Conservation (phyloP, 2,113 vertebrate genomes). For the Noturus placidus region DNA sequence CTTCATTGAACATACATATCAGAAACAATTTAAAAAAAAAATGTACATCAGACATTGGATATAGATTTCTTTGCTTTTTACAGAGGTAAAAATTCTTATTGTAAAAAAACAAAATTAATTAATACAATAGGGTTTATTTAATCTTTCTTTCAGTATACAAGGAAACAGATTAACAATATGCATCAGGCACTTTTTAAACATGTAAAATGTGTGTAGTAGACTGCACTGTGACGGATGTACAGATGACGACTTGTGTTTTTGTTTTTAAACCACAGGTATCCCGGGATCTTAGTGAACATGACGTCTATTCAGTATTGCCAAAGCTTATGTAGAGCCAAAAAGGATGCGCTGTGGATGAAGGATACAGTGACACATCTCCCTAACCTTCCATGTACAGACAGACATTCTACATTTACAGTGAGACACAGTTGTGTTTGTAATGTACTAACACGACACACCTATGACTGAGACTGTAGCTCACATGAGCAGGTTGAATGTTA, state of each 20-base stretch:
- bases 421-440: neutral
- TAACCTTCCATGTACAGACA: neutral
- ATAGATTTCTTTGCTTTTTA: slow-evolving; percentile 78
- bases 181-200: slow-evolving; percentile 87
- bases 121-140: slow-evolving; percentile 75
- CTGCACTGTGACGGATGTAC: slow-evolving; percentile 51
- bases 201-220: slow-evolving; percentile 79
- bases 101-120: slow-evolving; percentile 68
- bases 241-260: slow-evolving; percentile 14
- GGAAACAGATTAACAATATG: slow-evolving; percentile 77
- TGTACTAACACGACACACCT: neutral
- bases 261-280: slow-evolving; percentile 74
- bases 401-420: neutral
- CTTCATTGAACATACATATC: slow-evolving; percentile 88
- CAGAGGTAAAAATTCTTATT: slow-evolving; percentile 89
- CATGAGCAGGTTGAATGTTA: slow-evolving; percentile 8
- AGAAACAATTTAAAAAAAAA: slow-evolving; percentile 84
- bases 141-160: slow-evolving; percentile 76
- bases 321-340: slow-evolving; percentile 45
- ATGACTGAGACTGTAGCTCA: slow-evolving; percentile 1
- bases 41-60: slow-evolving; percentile 91
- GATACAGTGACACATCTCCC: slow-evolving; percentile 26
- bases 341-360: slow-evolving; percentile 21
- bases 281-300: slow-evolving; percentile 44
- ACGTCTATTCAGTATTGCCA: slow-evolving; percentile 44